A percentile compares a stretch with the other conserved stretches of the same genome.
These are phyloP conservation scores for Urocolius indicus DNA, from an alignment of 2,113 vertebrate genomes.

Conservation along the genomic window DNA sequence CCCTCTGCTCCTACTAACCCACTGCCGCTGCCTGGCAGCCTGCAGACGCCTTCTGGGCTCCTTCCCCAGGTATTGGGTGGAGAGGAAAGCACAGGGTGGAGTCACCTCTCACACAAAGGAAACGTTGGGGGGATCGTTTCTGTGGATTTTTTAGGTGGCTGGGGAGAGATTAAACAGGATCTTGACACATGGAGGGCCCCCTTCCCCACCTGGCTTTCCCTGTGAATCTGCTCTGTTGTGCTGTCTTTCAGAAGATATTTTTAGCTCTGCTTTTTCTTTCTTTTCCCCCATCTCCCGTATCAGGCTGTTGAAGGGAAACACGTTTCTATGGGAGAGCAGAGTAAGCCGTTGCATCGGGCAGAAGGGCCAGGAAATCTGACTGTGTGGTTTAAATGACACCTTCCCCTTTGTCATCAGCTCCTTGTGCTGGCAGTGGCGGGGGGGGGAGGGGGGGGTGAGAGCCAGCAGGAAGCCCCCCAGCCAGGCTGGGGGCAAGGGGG, in stretches of 20 bases:
- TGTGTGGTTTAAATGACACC: constrained; percentile 25
- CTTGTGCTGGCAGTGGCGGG: background rate
- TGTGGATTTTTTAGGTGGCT: constrained; percentile 37
- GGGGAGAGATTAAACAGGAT: constrained; percentile 56
- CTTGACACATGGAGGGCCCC: constrained; percentile 40
- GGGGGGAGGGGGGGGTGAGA: background rate
- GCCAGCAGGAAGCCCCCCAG: background rate
- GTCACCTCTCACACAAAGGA: constrained; percentile 63
- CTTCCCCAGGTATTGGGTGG: constrained; percentile 34
- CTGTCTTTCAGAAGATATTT: constrained; percentile 52
- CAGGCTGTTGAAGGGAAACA: constrained; percentile 31
- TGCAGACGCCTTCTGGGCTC: background rate
- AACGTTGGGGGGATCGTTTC: constrained; percentile 14
- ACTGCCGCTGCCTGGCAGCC: constrained; percentile 8
- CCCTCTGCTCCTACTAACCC: constrained; percentile 29
- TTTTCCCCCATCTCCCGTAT: background rate
- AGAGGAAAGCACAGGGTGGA: constrained; percentile 69
- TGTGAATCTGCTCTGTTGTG: constrained; percentile 31
- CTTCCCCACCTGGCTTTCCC: constrained; percentile 47
- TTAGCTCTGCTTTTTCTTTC: constrained; percentile 47
- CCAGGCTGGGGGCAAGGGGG: background rate
- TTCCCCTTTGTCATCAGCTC: constrained; percentile 38
- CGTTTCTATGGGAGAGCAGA: constrained; percentile 24
- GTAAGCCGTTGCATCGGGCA: constrained; percentile 12
- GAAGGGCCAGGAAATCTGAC: constrained; percentile 22